Base-by-base conservation (phyloP, 2,113 vertebrate species). In the Sinocyclocheilus grahami region DNA sequence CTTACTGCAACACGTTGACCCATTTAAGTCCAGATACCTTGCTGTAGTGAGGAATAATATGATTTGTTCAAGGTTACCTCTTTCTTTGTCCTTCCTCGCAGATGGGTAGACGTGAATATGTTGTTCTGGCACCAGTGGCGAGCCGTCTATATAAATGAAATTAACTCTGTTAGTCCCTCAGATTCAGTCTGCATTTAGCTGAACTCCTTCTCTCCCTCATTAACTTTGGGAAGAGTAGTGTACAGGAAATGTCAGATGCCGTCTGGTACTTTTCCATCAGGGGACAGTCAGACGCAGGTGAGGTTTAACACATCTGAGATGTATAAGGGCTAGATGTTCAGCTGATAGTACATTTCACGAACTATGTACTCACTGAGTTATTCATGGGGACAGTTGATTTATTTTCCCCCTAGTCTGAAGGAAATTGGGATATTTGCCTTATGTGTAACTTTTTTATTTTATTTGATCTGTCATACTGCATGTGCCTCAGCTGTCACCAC, bases 101-200 rank as follows among this genome's bases (percentile, higher is more conserved):
- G 60, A 60, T 51, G 71, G 87, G 58, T 60, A 88, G 78, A 87
- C 24, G n/a, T 72, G 42, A 53, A 81, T 46, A 67, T 76, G 39
- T n/a, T 86, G 83, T 90, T 53, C 76, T 90, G 63, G 65, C 76
- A 82, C 62, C 75, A 77, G 77, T 78, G 62, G 84, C 85, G 84
- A 89, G 88, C 88, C 77, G 62, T 74, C 80, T 80, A 74, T 87
- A 86, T 85, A 85, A 92, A 92, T 92, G 77, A 91, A 85, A 92
- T 93, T 89, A 89, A 74, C 82, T 22, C 84, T 74, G 82, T 51
- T 53, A 62, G 65, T 89, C 89, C 71, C 80, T 39, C 80, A 16
- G 76, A 86, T 88, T 91, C 83, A 85, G 69, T 55, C 87, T 78
- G 76, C 77, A 89, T 92, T 90, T 89, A 86, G 60, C 71, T 86